These are phyloP conservation scores for Cyaniris semiargus DNA, from an alignment of 2,888 invertebrate genomes.

Conservation along the genomic window DNA sequence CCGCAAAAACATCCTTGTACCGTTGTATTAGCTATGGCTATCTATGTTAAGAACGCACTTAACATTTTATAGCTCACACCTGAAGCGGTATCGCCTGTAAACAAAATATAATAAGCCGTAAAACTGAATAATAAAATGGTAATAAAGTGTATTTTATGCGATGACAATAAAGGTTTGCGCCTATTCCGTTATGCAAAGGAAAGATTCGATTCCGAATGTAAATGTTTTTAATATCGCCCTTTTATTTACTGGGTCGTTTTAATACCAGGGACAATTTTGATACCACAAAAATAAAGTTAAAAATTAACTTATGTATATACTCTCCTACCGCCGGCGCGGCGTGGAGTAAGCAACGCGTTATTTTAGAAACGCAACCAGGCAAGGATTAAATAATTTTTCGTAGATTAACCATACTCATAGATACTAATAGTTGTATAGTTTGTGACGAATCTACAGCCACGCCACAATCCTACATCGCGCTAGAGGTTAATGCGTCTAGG, in stretches of 20 bases:
- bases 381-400: too few species aligned
- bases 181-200: conserved; percentile 25
- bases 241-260: background rate
- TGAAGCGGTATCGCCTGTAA: conserved; percentile 19
- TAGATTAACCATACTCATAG: too few species aligned
- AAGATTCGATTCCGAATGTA: conserved; percentile 15
- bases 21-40: background rate
- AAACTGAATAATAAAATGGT: conserved; percentile 32
- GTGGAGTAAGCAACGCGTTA: too few species aligned
- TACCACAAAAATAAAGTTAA: background rate
- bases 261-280: background rate
- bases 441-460: too few species aligned
- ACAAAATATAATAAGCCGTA: conserved; percentile 34
- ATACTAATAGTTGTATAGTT: too few species aligned
- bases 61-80: conserved; percentile 27
- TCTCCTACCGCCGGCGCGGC: too few species aligned
- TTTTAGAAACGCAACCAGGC: too few species aligned
- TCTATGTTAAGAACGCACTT: background rate
- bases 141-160: conserved; percentile 59
- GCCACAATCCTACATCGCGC: too few species aligned
- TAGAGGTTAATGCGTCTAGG: too few species aligned
- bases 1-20: background rate
- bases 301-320: too few species aligned
- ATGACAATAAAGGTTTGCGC: conserved; percentile 53
- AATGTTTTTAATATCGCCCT: conserved; percentile 13